A percentile compares a stretch with the other conserved stretches of the same genome.
These are phyloP conservation scores for Drosophila ironensis DNA, from an alignment of 1,140 invertebrate species.

Conservation along the genomic window DNA sequence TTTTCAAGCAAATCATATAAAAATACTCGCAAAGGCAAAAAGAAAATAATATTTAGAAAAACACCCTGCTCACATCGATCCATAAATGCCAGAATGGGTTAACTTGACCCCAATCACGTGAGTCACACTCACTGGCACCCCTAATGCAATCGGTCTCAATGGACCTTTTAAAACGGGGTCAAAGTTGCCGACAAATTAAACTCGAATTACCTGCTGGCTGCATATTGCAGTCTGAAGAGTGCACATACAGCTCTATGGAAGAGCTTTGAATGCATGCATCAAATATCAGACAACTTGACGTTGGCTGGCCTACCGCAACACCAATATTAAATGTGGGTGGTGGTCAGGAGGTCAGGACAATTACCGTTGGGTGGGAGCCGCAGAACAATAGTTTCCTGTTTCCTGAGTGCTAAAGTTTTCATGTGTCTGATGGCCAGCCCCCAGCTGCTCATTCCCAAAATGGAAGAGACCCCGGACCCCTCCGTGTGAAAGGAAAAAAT, in stretches of 20 bases:
- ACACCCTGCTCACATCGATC: background rate
- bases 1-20: background rate
- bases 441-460: background rate
- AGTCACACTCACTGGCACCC: conserved; percentile 22
- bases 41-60: no score
- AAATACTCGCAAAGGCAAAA: background rate
- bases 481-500: background rate
- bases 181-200: conserved; percentile 42
- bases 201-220: conserved; percentile 38
- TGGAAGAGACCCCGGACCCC: background rate
- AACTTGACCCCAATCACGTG: conserved; percentile 17
- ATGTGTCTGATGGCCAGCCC: conserved; percentile 33
- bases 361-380: conserved; percentile 44
- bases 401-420: conserved; percentile 61
- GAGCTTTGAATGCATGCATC: conserved; percentile 42
- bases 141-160: conserved; percentile 1
- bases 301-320: conserved; percentile 36
- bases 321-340: conserved; percentile 13
- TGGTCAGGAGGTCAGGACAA: conserved; percentile 26
- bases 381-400: conserved; percentile 63
- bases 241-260: background rate
- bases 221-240: conserved; percentile 18
- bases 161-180: conserved; percentile 18
- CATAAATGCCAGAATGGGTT: conserved; percentile 1
- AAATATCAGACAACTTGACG: conserved; percentile 47